A percentile compares a stretch with the other conserved stretches of the same genome.
phyloP scores from a whole-genome alignment of 2,797 vertebrate species.

The Aselliscus stoliczkanus region DNA sequence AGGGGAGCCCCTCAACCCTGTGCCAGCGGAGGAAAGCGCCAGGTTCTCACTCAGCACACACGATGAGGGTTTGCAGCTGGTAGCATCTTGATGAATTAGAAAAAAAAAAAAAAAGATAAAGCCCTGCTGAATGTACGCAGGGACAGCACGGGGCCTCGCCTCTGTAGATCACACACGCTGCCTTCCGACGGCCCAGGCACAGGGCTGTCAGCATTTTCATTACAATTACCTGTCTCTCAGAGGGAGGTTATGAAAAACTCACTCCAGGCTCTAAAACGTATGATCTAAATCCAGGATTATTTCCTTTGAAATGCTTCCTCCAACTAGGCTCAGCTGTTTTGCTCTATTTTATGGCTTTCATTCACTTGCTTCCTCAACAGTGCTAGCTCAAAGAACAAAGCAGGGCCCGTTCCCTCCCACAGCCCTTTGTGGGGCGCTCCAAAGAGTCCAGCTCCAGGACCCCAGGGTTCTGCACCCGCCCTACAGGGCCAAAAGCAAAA shows the following conservation, averaged over 20 bases:
- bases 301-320: conserved; percentile 48
- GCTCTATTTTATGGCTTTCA: not conserved
- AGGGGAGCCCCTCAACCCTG: not conserved
- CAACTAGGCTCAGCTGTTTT: not conserved
- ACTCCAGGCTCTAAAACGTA: not conserved
- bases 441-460: not conserved
- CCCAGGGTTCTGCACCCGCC: not conserved
- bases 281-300: not conserved
- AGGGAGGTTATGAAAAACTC: not conserved
- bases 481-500: not conserved
- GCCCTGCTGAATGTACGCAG: not conserved
- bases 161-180: not conserved
- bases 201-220: not conserved
- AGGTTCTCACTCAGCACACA: not conserved
- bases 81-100: not conserved
- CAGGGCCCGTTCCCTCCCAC: not conserved
- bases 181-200: not conserved
- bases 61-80: not conserved
- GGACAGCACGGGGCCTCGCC: not conserved
- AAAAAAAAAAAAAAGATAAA: not conserved
- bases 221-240: not conserved
- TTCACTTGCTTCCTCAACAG: not conserved
- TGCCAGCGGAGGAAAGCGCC: not conserved
- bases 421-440: not conserved
- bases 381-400: not conserved